Base-by-base conservation (phyloP, 2,888 invertebrate genomes). In the Sabatieria punctata region DNA sequence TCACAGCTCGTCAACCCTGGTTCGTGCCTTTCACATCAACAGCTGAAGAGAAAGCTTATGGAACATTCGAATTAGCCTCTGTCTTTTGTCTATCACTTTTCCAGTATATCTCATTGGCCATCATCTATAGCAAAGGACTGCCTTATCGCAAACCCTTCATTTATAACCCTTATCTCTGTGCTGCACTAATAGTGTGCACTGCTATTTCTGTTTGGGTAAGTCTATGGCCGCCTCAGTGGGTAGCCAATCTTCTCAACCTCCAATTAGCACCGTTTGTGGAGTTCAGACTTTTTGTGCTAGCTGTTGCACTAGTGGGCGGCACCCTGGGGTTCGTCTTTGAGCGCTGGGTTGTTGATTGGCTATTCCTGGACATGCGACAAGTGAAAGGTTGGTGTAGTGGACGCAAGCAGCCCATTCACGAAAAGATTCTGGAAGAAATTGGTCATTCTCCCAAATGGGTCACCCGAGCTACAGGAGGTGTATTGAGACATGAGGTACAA, bases 51-150 rank as follows among this genome's bases (percentile, higher is more conserved):
- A 57, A 72, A 15, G 68, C 75, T 0, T 81, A 80, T 63, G 82
- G 82, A 60, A 80, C 82, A 0, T 79, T 79, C 1, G n/a, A n/a
- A n/a, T n/a, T n/a, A n/a, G n/a, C n/a, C 0, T 79, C 80, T 1
- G 71, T 84, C 33, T 85, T 84, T 67, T 74, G 76, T 45, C 71
- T 81, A 26, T 79, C 82, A 33, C 72, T 76, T 51, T 82, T 77
- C 68, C 85, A 85, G 68, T 84, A 83, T 64, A 73, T 84, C 44
- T 77, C 78, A 48, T 70, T 83, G 61, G 82, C 82, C 2, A 71
- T 80, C 51, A 77, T 82, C 4, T 83, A 82, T 64, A 80, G 81
- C 15, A 84, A 82, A 64, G 82, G 82, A 41, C 73, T 75, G 61
- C 83, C 83, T 0, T 82, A 78, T 67, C 70, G 82, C 8, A 8